These are phyloP conservation scores for Grammomys dolichurus DNA, from an alignment of 2,113 vertebrate genomes.

Conservation along the genomic window DNA sequence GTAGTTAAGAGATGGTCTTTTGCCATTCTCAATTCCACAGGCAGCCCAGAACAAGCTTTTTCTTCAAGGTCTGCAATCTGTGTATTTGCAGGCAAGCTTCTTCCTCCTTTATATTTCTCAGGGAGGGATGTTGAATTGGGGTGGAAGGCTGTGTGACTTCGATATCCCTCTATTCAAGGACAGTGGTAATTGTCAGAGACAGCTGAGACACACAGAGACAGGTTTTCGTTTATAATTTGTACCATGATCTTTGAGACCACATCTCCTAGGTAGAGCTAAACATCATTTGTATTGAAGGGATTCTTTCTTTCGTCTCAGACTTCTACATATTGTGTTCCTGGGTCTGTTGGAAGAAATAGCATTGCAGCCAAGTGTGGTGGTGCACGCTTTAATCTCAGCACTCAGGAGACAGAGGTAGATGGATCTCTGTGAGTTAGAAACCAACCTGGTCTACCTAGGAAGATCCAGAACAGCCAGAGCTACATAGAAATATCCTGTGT, in stretches of 20 bases:
- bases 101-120: background rate
- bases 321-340: background rate
- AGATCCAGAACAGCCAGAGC: background rate
- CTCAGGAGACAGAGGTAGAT: background rate
- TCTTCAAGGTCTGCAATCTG: background rate
- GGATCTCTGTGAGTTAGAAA: background rate
- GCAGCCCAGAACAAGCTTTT: background rate
- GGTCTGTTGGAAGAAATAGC: background rate
- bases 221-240: constrained; percentile 21
- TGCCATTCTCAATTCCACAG: background rate
- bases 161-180: background rate
- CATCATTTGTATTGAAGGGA: background rate
- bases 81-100: background rate
- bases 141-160: background rate
- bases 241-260: background rate
- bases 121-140: background rate
- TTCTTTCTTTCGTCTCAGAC: background rate
- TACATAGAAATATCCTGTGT: background rate
- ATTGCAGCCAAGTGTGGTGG: background rate
- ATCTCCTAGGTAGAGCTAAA: background rate
- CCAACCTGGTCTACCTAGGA: background rate
- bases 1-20: background rate
- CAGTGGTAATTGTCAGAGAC: background rate
- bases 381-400: background rate
- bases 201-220: background rate